Percentiles rank a stretch among this genome's conserved stretches.
Evolutionary conservation across 2,888 invertebrate genomes (phyloP).

Genomic region (Xanthia togata): DNA sequence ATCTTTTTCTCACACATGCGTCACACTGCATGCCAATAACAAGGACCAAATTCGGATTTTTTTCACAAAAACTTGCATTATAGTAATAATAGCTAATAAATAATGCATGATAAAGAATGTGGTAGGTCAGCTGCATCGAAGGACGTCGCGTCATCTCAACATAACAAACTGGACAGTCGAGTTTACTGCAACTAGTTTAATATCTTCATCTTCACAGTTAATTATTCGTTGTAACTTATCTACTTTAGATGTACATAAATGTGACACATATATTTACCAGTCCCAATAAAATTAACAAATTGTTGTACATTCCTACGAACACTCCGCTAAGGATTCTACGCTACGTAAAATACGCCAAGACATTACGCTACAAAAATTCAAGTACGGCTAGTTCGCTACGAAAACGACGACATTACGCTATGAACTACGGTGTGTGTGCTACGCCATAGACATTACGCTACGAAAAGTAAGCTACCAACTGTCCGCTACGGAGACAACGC

Average conservation of each 20-base stretch:
- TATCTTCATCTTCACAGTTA: constrained; percentile 25
- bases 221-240: background rate
- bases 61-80: constrained; percentile 5
- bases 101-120: constrained; percentile 35
- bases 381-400: background rate
- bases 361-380: background rate
- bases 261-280: background rate
- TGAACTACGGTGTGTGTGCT: background rate
- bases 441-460: background rate
- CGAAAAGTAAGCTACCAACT: background rate
- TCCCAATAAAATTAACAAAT: background rate
- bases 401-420: background rate
- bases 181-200: constrained; percentile 39
- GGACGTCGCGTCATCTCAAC: constrained; percentile 55
- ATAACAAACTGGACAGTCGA: constrained; percentile 35
- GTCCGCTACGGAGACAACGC: background rate
- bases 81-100: constrained; percentile 13
- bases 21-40: background rate
- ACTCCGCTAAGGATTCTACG: background rate
- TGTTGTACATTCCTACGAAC: background rate
- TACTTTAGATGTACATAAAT: background rate
- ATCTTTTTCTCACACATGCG: too few relatives aligned
- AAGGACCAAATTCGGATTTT: background rate
- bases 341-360: background rate
- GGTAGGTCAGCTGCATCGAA: constrained; percentile 47